Evolutionary conservation across 2,113 vertebrate species (phyloP).

Genomic region (Pica pica): DNA sequence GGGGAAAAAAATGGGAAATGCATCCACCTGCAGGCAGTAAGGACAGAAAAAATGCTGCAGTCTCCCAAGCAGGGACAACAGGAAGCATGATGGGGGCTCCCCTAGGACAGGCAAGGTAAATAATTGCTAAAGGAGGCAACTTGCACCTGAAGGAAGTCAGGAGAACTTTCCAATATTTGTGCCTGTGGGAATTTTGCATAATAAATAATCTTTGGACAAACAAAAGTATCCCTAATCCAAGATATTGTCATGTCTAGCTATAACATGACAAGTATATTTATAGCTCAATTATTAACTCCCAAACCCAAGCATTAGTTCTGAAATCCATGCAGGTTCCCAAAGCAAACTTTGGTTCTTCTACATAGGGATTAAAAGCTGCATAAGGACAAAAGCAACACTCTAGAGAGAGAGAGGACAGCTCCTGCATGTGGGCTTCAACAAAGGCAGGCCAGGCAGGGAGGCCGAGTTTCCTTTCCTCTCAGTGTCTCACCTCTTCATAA

Average conservation of each 20-base stretch:
- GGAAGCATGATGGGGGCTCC: rapidly evolving
- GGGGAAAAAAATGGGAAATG: not conserved
- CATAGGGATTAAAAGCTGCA: not conserved
- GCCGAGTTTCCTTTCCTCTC: not conserved
- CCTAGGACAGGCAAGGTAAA: not conserved
- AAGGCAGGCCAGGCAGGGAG: not conserved
- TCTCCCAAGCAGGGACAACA: not conserved
- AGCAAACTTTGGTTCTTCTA: not conserved
- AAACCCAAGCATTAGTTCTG: not conserved
- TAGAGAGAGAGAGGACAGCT: not conserved
- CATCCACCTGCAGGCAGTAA: not conserved
- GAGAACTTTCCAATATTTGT: not conserved
- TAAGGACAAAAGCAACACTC: not conserved
- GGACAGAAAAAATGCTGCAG: not conserved
- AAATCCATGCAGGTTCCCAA: not conserved
- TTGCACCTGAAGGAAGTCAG: not conserved
- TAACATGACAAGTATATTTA: not conserved
- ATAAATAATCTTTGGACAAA: not conserved
- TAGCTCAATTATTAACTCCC: not conserved
- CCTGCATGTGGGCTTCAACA: not conserved
- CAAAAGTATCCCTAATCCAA: not conserved
- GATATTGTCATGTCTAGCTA: not conserved
- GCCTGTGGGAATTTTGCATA: not conserved
- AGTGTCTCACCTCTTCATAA: not conserved
- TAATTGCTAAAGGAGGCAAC: not conserved